These are phyloP conservation scores for Riptortus pedestris DNA, from an alignment of 1,140 invertebrate genomes.

Conservation along the genomic window DNA sequence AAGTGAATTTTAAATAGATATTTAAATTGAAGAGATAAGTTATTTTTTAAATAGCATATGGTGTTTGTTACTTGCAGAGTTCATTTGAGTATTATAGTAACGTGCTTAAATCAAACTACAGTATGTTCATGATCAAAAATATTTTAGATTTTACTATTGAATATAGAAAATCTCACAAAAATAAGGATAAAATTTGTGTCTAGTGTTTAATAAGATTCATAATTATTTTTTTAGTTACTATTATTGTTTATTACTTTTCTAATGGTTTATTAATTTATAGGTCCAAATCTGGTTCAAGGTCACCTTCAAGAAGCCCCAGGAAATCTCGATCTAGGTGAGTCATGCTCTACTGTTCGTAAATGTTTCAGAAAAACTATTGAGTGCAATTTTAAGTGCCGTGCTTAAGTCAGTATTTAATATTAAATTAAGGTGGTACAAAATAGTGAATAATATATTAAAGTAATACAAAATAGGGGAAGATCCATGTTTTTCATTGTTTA, in stretches of 20 bases:
- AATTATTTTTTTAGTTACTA: neutral
- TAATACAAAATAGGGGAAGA: slow-evolving; percentile 35
- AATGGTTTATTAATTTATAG: neutral
- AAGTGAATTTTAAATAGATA: too few relatives aligned
- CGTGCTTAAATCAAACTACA: slow-evolving; percentile 35
- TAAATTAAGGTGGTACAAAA: slow-evolving; percentile 29
- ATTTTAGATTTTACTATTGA: slow-evolving; percentile 25
- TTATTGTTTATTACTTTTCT: neutral
- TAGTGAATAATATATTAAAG: slow-evolving; percentile 29
- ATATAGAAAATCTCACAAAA: neutral
- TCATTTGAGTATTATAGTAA: slow-evolving; percentile 32
- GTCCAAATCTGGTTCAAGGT: slow-evolving; percentile 33
- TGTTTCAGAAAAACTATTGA: slow-evolving; percentile 31
- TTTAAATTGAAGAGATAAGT: too few relatives aligned
- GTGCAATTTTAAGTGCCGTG: slow-evolving; percentile 35
- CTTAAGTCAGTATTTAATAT: slow-evolving; percentile 31
- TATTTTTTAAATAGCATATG: too few relatives aligned
- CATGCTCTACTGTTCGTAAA: slow-evolving; percentile 34
- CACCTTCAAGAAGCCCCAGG: slow-evolving; percentile 34
- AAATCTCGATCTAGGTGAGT: slow-evolving; percentile 32
- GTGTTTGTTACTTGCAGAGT: too few relatives aligned
- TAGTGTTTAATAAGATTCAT: neutral
- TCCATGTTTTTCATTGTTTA: neutral
- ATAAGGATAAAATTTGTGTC: neutral
- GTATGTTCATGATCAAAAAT: slow-evolving; percentile 19